Percentiles rank a stretch among this genome's conserved stretches.
Conservation (phyloP, 2,797 vertebrate genomes). For the Gephyroberyx darwinii region DNA sequence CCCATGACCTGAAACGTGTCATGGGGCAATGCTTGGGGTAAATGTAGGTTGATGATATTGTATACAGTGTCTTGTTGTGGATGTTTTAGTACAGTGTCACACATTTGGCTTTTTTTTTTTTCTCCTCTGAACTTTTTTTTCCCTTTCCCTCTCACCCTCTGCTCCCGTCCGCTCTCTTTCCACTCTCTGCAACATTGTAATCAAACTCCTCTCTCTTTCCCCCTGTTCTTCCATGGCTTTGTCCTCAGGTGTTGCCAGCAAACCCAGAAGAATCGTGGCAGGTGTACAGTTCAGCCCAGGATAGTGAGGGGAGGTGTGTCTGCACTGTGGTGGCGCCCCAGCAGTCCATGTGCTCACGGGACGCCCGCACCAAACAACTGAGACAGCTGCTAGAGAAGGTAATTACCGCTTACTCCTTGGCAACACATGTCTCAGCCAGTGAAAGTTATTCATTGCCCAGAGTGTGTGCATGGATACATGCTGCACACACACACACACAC, state of each 20-base stretch:
- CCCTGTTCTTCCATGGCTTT: neutral
- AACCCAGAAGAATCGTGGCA: slow-evolving; percentile 99
- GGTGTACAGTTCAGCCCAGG: slow-evolving; percentile 99
- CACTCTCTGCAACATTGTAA: neutral
- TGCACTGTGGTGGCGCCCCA: slow-evolving; percentile 99
- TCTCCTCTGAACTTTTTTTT: neutral
- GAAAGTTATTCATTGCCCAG: slow-evolving; percentile 21
- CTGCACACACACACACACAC: slow-evolving; percentile 3
- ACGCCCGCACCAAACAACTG: slow-evolving; percentile 97
- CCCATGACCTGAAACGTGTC: slow-evolving; percentile 4
- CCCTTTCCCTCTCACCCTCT: neutral
- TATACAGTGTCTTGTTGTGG: too few species aligned
- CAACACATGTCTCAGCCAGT: slow-evolving; percentile 5
- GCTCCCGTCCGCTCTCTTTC: neutral
- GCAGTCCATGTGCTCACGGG: slow-evolving; percentile 97
- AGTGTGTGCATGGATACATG: neutral
- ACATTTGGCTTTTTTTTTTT: neutral
- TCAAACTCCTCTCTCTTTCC: slow-evolving; percentile 5
- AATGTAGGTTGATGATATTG: neutral
- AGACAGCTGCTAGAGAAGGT: slow-evolving; percentile 99
- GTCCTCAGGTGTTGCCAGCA: slow-evolving; percentile 90
- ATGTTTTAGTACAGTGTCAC: neutral
- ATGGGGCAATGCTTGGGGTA: neutral
- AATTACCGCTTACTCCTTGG: slow-evolving; percentile 55
- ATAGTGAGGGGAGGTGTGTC: slow-evolving; percentile 98